These are phyloP conservation scores for Crioceris asparagi DNA, from an alignment of 2,888 invertebrate species.

Conservation along the genomic window DNA sequence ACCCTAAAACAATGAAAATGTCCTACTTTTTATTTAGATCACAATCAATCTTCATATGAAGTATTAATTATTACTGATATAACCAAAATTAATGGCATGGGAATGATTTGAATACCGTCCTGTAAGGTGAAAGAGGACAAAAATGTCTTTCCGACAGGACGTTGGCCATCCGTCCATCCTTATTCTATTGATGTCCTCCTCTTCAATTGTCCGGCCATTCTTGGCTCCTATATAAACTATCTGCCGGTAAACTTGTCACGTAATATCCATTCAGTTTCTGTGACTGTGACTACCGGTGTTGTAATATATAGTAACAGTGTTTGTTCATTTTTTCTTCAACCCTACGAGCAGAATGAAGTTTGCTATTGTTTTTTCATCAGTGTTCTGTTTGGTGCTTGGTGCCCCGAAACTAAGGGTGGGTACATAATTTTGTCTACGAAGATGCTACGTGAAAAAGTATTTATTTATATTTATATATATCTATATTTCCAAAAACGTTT, in stretches of 20 bases:
- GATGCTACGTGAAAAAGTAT: no score
- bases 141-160: slow-evolving; percentile 19
- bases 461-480: no score
- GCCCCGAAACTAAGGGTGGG: slow-evolving; percentile 34
- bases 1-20: no score
- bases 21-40: no score
- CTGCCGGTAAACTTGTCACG: slow-evolving; percentile 20
- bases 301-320: no score
- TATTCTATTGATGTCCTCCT: slow-evolving; percentile 12
- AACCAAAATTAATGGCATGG: no score
- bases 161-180: slow-evolving; percentile 15
- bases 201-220: slow-evolving; percentile 11
- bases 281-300: slow-evolving; percentile 6
- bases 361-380: slow-evolving; percentile 23
- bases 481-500: no score
- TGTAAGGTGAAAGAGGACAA: no score
- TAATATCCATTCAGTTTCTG: slow-evolving; percentile 19
- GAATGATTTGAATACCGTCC: no score
- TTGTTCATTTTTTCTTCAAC: slow-evolving; percentile 1
- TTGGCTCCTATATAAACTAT: slow-evolving; percentile 27
- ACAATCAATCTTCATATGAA: no score
- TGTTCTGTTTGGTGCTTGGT: slow-evolving; percentile 28
- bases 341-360: slow-evolving; percentile 23
- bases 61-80: no score
- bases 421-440: no score